phyloP scores from a whole-genome alignment of 2,888 invertebrate species.

The Tetragonisca angustula region DNA sequence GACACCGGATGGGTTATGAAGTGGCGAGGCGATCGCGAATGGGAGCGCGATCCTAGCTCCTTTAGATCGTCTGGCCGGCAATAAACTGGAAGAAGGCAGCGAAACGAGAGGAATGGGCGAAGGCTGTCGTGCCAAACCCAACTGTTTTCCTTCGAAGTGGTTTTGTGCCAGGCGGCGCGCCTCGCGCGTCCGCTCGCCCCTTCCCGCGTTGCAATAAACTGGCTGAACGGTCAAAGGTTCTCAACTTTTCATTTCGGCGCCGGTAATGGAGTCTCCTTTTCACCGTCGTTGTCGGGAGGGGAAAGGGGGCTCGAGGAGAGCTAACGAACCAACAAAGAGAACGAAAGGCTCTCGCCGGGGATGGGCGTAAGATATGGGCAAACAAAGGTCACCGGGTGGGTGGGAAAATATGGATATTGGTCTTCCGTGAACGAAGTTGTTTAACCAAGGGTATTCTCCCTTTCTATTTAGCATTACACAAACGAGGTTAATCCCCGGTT shows the following conservation, averaged over 20 bases:
- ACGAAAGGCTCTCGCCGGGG: background rate
- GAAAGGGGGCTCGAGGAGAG: background rate
- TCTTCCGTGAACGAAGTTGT: constrained; percentile 60
- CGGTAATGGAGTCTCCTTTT: constrained; percentile 56
- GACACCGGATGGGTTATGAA: constrained; percentile 38
- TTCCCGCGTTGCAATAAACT: constrained; percentile 76
- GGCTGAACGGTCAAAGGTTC: constrained; percentile 74
- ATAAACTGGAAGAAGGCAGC: constrained; percentile 67
- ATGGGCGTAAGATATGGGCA: constrained; percentile 21
- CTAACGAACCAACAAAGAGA: constrained; percentile 17
- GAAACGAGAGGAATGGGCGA: constrained; percentile 51
- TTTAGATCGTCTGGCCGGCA: constrained; percentile 26
- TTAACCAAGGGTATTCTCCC: constrained; percentile 36
- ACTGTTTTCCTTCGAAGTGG: constrained; percentile 79
- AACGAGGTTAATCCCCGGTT: constrained; percentile 22
- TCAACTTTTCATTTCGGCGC: constrained; percentile 72
- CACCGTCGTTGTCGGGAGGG: background rate
- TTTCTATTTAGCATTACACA: constrained; percentile 45
- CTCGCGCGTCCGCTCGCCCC: constrained; percentile 66
- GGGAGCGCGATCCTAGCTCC: no score
- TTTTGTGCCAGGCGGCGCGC: constrained; percentile 80
- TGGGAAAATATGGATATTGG: constrained; percentile 59
- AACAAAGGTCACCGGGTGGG: constrained; percentile 40
- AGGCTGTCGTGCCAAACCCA: constrained; percentile 78
- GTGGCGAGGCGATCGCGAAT: constrained; percentile 1